Conservation (phyloP, 2,888 invertebrate genomes). For the Synanthedon myopaeformis region DNA sequence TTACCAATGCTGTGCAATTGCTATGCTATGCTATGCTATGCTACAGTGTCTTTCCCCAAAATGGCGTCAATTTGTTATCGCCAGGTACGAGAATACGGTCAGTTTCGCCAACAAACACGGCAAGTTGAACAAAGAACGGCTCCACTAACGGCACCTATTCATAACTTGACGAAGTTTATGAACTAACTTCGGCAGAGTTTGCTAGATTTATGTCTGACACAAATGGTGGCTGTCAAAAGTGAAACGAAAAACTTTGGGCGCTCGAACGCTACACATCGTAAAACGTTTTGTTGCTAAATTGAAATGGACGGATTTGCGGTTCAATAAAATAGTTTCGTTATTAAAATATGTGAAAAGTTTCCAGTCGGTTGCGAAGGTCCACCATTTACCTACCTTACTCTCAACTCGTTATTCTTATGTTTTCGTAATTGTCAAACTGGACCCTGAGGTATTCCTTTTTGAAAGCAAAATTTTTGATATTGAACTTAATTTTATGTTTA, state of each 20-base stretch:
- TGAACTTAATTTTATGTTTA: too few relatives aligned
- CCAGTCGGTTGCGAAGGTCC: too few relatives aligned
- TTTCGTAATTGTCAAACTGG: too few relatives aligned
- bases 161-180: background rate
- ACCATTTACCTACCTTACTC: too few relatives aligned
- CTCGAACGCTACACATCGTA: background rate
- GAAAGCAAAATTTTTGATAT: too few relatives aligned
- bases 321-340: background rate
- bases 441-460: too few relatives aligned
- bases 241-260: background rate
- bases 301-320: background rate
- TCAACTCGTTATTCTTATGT: too few relatives aligned
- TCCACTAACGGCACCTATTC: background rate
- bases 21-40: too few relatives aligned
- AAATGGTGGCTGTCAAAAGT: background rate
- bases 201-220: background rate
- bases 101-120: background rate
- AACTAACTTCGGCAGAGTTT: background rate
- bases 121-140: background rate
- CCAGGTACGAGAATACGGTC: background rate
- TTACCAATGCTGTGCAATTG: too few relatives aligned
- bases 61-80: too few relatives aligned
- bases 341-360: background rate
- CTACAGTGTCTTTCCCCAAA: too few relatives aligned
- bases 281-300: background rate